These are phyloP conservation scores for Peromyscus californicus DNA, from an alignment of 2,113 vertebrate species.

Conservation along the genomic window DNA sequence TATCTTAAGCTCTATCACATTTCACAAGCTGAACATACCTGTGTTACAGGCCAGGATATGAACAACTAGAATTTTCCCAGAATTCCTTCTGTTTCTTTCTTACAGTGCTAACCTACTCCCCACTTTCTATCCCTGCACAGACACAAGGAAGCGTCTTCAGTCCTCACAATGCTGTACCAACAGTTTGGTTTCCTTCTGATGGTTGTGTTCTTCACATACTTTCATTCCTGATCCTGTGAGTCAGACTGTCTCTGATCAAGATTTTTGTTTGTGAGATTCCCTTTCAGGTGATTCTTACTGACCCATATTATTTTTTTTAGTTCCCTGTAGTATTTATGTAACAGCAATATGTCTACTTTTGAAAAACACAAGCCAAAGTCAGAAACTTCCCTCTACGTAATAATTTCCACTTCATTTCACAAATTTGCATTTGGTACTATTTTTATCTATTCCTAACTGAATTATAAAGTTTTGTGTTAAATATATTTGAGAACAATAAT, in stretches of 20 bases:
- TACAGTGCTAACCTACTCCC: background rate
- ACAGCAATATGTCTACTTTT: background rate
- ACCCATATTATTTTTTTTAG: background rate
- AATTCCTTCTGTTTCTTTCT: accelerated
- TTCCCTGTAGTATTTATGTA: background rate
- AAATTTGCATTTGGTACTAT: background rate
- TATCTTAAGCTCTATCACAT: background rate
- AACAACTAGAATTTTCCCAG: background rate
- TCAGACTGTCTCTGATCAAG: background rate
- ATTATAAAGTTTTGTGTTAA: background rate
- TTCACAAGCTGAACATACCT: background rate
- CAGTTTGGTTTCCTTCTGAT: background rate
- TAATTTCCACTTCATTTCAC: background rate
- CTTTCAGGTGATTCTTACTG: background rate
- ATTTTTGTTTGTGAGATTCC: background rate
- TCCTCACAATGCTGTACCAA: background rate
- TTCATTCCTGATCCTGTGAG: background rate
- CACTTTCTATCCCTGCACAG: background rate
- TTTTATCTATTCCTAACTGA: background rate
- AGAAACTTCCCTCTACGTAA: background rate
- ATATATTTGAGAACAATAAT: background rate
- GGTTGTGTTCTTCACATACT: background rate
- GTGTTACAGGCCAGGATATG: background rate
- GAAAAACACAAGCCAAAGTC: background rate
- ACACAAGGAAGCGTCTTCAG: background rate